Conservation (phyloP, 2,113 vertebrate genomes). For the Boulengeromyrus knoepffleri region DNA sequence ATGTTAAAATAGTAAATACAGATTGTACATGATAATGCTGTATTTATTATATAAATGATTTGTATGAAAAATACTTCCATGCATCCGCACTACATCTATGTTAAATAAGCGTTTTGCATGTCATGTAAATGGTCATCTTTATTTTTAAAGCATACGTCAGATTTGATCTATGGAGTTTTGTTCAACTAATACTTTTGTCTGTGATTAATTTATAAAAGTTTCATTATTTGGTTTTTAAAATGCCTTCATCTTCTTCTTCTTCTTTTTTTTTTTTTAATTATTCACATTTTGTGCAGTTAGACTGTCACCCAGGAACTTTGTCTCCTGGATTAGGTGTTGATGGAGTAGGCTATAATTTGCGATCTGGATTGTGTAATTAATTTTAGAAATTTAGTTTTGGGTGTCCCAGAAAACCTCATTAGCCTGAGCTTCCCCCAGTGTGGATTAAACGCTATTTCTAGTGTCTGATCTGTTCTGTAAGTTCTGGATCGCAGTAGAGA, state of each 20-base stretch:
- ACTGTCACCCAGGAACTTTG: not conserved
- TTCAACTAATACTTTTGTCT: not conserved
- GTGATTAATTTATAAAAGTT: not conserved
- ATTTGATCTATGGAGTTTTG: not conserved
- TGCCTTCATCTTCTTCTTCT: not conserved
- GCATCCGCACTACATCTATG: not conserved
- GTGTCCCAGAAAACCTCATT: not conserved
- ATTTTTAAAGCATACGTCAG: not conserved
- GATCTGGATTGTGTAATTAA: not conserved
- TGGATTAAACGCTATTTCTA: not conserved
- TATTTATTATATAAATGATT: not conserved
- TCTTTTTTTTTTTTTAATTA: not conserved
- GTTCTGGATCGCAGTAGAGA: not conserved
- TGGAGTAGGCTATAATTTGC: not conserved
- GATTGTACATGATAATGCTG: not conserved
- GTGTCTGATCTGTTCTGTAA: not conserved
- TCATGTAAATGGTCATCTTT: not conserved
- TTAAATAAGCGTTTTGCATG: not conserved
- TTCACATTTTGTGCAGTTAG: not conserved
- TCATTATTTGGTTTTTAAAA: not conserved
- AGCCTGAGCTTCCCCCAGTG: not conserved
- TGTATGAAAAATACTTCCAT: slow-evolving; percentile 8
- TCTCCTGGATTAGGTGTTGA: not conserved
- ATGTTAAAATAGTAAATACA: slow-evolving; percentile 2
- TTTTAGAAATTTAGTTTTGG: not conserved